A percentile compares a stretch with the other conserved stretches of the same genome.
Evolutionary conservation across 2,797 vertebrate genomes (phyloP).

Genomic region (Emys orbicularis): DNA sequence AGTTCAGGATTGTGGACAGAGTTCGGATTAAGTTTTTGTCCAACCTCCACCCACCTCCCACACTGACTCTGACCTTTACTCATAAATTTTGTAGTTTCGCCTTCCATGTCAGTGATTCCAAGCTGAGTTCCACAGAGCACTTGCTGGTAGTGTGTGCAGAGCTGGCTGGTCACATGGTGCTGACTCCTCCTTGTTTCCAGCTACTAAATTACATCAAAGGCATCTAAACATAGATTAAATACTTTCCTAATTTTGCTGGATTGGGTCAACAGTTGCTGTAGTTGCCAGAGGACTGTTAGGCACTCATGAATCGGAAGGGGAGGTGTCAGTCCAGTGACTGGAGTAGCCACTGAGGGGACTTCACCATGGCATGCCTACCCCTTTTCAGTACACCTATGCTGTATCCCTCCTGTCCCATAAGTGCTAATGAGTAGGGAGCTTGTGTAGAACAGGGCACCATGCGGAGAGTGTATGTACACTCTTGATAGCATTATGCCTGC

Average conservation of each 20-base stretch:
- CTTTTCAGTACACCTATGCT: not conserved
- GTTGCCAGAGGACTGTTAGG: no score
- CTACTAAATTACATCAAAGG: not conserved
- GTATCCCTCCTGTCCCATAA: not conserved
- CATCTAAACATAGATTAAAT: not conserved
- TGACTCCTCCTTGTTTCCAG: not conserved
- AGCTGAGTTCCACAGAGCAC: conserved; percentile 15
- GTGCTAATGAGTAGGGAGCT: not conserved
- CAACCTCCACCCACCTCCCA: not conserved
- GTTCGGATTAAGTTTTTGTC: not conserved
- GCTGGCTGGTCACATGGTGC: not conserved
- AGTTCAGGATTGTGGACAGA: not conserved
- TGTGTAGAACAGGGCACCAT: not conserved
- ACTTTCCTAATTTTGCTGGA: not conserved
- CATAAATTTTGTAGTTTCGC: not conserved
- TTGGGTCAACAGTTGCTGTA: not conserved
- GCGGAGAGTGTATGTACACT: not conserved
- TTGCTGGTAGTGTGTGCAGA: not conserved
- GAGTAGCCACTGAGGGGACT: accelerated
- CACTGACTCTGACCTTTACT: not conserved
- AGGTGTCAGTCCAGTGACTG: not conserved
- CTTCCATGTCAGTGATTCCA: conserved; percentile 13
- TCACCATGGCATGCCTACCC: not conserved
- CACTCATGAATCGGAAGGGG: not conserved
- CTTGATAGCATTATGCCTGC: not conserved